Evolutionary conservation across 1,140 invertebrate genomes (phyloP).

Genomic region (Bombus waltoni): DNA sequence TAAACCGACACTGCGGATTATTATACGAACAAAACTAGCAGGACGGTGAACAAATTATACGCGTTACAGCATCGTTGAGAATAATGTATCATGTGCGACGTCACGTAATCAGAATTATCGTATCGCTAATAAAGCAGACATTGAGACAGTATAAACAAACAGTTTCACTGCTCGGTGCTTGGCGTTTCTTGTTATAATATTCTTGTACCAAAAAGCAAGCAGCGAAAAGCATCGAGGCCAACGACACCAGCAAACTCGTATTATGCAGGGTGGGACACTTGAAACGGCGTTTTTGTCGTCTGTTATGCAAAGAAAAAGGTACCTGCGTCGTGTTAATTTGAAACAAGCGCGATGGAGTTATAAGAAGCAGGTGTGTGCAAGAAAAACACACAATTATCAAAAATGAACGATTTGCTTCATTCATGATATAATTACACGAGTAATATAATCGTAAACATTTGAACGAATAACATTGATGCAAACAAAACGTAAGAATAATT

Average conservation of each 20-base stretch:
- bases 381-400: neutral
- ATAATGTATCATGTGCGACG: neutral
- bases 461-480: too few relatives aligned
- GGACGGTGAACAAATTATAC: neutral
- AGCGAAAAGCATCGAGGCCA: neutral
- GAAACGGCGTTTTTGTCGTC: neutral
- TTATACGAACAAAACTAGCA: too few relatives aligned
- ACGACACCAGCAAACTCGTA: neutral
- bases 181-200: neutral
- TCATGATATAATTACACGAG: neutral
- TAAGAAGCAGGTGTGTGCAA: too few relatives aligned
- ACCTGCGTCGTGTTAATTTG: neutral
- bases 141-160: conserved; percentile 21
- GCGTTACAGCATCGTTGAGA: neutral
- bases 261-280: neutral
- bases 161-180: neutral
- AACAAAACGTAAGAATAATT: too few relatives aligned
- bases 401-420: neutral
- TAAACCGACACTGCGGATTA: too few relatives aligned
- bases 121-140: neutral
- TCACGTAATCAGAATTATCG: conserved; percentile 6
- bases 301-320: neutral
- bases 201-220: neutral
- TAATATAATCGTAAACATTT: too few relatives aligned
- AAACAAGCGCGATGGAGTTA: neutral